phyloP scores from a whole-genome alignment of 2,888 invertebrate species.

The Creontiades dilutus region DNA sequence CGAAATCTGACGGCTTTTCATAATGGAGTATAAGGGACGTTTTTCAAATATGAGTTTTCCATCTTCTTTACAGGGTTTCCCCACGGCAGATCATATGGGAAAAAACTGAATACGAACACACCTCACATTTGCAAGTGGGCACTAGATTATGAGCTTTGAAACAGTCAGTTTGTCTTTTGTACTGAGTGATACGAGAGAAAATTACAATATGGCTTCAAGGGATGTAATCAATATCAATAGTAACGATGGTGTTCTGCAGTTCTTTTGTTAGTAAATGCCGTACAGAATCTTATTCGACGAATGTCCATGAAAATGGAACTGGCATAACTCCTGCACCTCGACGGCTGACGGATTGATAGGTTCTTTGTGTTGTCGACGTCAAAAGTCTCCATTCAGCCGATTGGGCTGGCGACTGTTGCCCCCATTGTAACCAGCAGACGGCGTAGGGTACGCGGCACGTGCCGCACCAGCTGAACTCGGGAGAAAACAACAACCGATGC shows the following conservation, averaged over 20 bases:
- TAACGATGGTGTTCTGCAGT: not conserved
- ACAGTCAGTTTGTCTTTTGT: too few relatives aligned
- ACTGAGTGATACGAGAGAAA: too few relatives aligned
- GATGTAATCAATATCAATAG: too few relatives aligned
- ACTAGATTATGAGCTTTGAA: too few relatives aligned
- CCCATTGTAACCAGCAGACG: not conserved
- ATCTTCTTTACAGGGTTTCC: too few relatives aligned
- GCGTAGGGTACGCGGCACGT: not conserved
- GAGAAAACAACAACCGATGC: not conserved
- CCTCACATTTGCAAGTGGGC: too few relatives aligned
- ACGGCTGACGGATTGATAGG: conserved; percentile 7
- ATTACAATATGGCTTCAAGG: too few relatives aligned
- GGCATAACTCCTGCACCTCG: not conserved
- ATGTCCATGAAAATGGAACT: not conserved
- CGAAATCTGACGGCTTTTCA: too few relatives aligned
- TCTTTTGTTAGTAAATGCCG: not conserved
- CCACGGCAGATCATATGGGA: too few relatives aligned
- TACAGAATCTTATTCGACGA: not conserved
- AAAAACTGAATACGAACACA: too few relatives aligned
- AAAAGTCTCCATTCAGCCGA: not conserved
- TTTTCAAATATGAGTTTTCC: too few relatives aligned
- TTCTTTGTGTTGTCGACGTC: conserved; percentile 1
- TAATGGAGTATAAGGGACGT: too few relatives aligned
- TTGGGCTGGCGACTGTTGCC: not conserved
- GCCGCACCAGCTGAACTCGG: conserved; percentile 15